Base-by-base conservation (phyloP, 1,140 invertebrate genomes). In the Drosophila kohkoa region DNA sequence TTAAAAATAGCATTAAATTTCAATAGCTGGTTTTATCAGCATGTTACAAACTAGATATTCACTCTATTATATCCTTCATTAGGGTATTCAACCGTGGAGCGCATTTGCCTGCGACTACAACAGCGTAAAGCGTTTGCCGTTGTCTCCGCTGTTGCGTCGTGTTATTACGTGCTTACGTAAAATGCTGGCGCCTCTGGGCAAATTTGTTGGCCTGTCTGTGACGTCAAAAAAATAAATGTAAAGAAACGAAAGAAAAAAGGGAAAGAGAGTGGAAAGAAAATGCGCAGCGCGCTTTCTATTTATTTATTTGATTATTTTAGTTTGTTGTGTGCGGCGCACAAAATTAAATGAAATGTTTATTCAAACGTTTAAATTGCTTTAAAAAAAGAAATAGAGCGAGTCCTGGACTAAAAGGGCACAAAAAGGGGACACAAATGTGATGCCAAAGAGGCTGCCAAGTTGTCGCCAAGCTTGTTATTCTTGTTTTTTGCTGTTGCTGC, bases 271-370 rank as follows among this genome's bases (percentile, higher is more conserved):
- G 13, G 13, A 48, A 45, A 28, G 43, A 25, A 41, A 41, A 49
- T 59, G 66, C 73, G 60, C 32, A 59, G 54, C 52, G 54, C 32
- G 35, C 52, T 79, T 77, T 52, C 70, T 65, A 62, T 63, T 69
- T 88, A 77, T 88, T 80, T 88, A 89, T 88, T 88, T 80, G 76
- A 83, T 81, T 83, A 77, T 81, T 82, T 83, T 77, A 81, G 75
- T 79, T 81, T 78, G 81, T 64, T 72, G 46, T 77, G 75, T 58
- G 67, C 58, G 57, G 43, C 74, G 78, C 83, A 65, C 46, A 62
- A 89, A 89, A 89, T 89, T 89, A 89, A 89, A 89, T 89, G 69
- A 89, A 89, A 89, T 89, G 85, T 79, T 89, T 89, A 89, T 89
- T 89, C 85, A 89, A 89, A 89, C 85, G 85, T 81, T 81, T 69